phyloP scores from a whole-genome alignment of 2,113 vertebrate genomes.

The Xiphophorus hellerii region DNA sequence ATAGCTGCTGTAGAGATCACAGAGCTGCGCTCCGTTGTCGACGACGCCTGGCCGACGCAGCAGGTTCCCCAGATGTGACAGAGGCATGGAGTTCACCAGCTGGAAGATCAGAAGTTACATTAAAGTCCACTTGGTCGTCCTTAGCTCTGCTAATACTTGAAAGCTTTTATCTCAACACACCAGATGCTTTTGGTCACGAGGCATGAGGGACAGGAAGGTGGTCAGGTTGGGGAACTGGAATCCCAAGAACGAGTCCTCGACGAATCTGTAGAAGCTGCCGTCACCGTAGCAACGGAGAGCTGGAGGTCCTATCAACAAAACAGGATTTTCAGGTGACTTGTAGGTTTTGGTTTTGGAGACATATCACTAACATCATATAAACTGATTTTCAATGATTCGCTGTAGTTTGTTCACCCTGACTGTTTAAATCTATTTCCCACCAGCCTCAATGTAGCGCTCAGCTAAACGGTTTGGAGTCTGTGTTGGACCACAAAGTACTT shows the following conservation, averaged over 20 bases:
- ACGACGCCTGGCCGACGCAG: slow-evolving; percentile 52
- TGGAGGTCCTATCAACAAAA: slow-evolving; percentile 47
- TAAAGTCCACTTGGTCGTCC: not conserved
- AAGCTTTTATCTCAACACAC: slow-evolving; percentile 38
- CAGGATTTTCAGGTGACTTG: not conserved
- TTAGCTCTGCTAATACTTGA: not conserved
- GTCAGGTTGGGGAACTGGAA: slow-evolving; percentile 79
- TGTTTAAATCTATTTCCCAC: too few relatives aligned
- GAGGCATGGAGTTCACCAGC: slow-evolving; percentile 77
- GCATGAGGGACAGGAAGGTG: slow-evolving; percentile 73
- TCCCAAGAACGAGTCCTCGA: slow-evolving; percentile 68
- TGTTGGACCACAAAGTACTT: not conserved
- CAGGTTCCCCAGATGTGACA: slow-evolving; percentile 55
- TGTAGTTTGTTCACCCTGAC: not conserved
- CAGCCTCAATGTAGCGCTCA: not conserved
- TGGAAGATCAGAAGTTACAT: slow-evolving; percentile 39
- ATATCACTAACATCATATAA: not conserved
- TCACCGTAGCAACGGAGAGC: slow-evolving; percentile 71
- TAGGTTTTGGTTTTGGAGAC: not conserved
- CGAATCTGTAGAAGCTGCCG: slow-evolving; percentile 72
- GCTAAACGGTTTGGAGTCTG: not conserved
- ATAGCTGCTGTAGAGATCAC: slow-evolving; percentile 69
- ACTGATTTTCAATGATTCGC: not conserved
- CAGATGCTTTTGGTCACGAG: slow-evolving; percentile 40
- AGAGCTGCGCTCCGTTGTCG: slow-evolving; percentile 55